These are phyloP conservation scores for Parasteatoda lunata DNA, from an alignment of 2,888 invertebrate species.

Conservation along the genomic window DNA sequence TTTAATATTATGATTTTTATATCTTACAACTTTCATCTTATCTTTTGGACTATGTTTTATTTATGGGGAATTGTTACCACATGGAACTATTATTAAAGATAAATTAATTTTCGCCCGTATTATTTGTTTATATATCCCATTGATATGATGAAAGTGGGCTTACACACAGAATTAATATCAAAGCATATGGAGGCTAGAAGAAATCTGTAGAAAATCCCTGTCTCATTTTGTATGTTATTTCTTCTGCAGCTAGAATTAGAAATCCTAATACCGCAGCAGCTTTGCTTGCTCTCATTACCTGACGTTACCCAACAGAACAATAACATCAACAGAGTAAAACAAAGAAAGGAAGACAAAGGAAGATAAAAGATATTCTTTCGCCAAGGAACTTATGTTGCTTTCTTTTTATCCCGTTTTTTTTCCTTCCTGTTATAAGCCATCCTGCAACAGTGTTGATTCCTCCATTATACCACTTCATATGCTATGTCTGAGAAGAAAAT, in stretches of 20 bases:
- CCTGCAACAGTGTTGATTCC: slow-evolving; percentile 49
- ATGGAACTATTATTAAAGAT: too few species aligned
- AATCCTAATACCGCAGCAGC: slow-evolving; percentile 37
- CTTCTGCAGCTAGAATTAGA: slow-evolving; percentile 53
- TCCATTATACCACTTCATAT: slow-evolving; percentile 61
- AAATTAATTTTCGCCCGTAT: too few species aligned
- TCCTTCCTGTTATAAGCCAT: slow-evolving; percentile 15
- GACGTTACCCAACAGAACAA: slow-evolving; percentile 31
- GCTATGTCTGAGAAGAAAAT: slow-evolving; percentile 41
- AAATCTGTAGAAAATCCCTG: too few species aligned
- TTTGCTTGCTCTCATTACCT: slow-evolving; percentile 52
- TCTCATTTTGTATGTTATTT: background rate
- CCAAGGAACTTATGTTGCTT: slow-evolving; percentile 29
- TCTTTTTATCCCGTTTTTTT: background rate
- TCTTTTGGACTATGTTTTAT: too few species aligned
- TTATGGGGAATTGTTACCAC: too few species aligned
- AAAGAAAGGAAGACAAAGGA: slow-evolving; percentile 8
- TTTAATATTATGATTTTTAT: too few species aligned
- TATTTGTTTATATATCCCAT: too few species aligned
- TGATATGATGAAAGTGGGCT: too few species aligned
- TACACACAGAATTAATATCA: too few species aligned
- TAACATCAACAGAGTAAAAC: slow-evolving; percentile 29
- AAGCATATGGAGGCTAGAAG: too few species aligned
- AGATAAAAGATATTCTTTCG: slow-evolving; percentile 32
- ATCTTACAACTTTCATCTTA: too few species aligned